phyloP scores from a whole-genome alignment of 1,140 invertebrate species.

The Panagrolaimus sp. region DNA sequence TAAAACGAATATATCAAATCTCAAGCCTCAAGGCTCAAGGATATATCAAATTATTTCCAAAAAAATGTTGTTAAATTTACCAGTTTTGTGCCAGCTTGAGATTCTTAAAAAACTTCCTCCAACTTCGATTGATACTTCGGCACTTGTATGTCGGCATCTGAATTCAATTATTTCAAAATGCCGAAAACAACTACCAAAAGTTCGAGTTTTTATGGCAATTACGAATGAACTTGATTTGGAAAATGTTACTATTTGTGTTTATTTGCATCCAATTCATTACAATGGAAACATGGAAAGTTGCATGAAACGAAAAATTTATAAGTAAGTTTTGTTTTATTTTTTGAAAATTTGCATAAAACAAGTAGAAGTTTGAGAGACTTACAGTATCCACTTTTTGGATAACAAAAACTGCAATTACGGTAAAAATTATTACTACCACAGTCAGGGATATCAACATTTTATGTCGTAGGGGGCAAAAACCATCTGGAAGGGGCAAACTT shows the following conservation, averaged over 20 bases:
- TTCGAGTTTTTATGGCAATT: neutral
- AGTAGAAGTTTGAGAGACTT: neutral
- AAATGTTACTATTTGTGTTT: neutral
- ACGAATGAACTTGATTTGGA: constrained; percentile 2
- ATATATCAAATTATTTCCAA: neutral
- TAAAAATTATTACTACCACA: too few relatives aligned
- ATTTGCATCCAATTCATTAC: constrained; percentile 10
- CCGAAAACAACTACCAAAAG: neutral
- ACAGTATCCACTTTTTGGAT: neutral
- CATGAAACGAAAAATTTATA: neutral
- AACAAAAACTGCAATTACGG: too few relatives aligned
- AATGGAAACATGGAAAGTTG: constrained; percentile 1
- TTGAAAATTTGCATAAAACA: too few relatives aligned
- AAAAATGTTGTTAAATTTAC: constrained; percentile 1
- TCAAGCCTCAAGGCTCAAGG: too few relatives aligned
- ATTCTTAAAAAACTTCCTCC: constrained; percentile 10
- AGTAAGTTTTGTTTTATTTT: neutral
- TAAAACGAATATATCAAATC: too few relatives aligned
- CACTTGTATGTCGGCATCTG: constrained; percentile 2
- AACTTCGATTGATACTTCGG: neutral
- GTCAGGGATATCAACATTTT: too few relatives aligned
- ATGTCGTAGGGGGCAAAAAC: too few relatives aligned
- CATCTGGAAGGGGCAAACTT: too few relatives aligned
- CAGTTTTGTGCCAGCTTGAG: neutral
- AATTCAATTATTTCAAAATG: neutral